Base-by-base conservation (phyloP, 1,140 invertebrate genomes). In the Drosophila truncata region DNA sequence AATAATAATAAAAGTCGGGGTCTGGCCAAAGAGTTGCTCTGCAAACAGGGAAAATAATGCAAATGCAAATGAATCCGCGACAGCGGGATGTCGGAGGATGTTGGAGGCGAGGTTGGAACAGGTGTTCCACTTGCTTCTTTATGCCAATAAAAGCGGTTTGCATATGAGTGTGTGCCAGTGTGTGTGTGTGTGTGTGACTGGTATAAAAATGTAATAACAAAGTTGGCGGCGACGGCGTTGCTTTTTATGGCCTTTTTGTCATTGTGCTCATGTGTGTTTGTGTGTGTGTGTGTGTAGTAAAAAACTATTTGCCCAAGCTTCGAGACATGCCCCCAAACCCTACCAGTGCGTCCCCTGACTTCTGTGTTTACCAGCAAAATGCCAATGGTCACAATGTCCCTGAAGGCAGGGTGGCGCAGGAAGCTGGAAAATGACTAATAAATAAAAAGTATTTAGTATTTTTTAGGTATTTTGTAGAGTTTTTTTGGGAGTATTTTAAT, bases 281-380 rank as follows among this genome's bases (percentile, higher is more conserved):
- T 58, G 42, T 69, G 50, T 29, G 25, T 55, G 29, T 58, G 25
- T 54, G 31, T 78, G 58, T 47, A 75, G 82, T 82, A 76, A 86
- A 63, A 85, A 86, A 82, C 80, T 87, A 88, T 88, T 83, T 73
- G 23, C 78, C 70, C 66, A 69, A 41, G 25, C 35, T 8, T 10
- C 9, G 4, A 27, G 42, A 10, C 41, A 57, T 25, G 20, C 13
- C 42, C 41, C 23, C 44, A 37, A n/a, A 14, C 31, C 10, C 16
- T 16, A 4, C 52, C 20, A 23, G 31, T 16, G 50, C 29, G 31
- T 23, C 14, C 35, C 41, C 31, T 65, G 57, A 52, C 54, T 20
- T 50, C n/a, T 10, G 63, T 86, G 82, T 87, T 78, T 80, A 80
- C 83, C 81, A 87, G 81, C 83, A 86, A 87, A 87, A 88, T 88